Percentiles rank a stretch among this genome's conserved stretches.
Evolutionary conservation across 2,797 vertebrate species (phyloP).

Genomic region (Ficedula albicollis): DNA sequence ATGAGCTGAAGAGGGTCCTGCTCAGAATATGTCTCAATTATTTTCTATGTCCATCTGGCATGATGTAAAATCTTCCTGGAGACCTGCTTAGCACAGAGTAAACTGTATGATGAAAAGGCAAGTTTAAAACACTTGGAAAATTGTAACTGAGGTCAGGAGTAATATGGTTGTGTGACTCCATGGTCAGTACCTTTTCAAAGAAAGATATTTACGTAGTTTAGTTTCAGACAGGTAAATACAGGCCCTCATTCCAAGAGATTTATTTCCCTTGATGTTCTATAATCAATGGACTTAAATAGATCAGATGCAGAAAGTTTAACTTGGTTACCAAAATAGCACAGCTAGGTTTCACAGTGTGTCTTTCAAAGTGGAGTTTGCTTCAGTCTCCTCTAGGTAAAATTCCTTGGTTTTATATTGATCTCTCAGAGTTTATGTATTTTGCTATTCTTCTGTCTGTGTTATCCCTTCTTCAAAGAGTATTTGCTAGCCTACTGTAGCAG

Average conservation of each 20-base stretch:
- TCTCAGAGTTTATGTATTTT: background rate
- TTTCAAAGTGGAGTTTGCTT: background rate
- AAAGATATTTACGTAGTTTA: background rate
- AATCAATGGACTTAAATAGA: background rate
- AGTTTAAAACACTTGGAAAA: background rate
- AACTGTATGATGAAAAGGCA: background rate
- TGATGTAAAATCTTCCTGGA: background rate
- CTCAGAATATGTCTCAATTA: background rate
- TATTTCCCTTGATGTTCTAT: background rate
- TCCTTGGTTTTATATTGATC: background rate
- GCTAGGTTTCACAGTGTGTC: background rate
- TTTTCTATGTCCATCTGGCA: background rate
- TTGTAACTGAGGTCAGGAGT: background rate
- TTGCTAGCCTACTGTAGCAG: background rate
- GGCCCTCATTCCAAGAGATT: background rate
- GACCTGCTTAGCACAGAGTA: background rate
- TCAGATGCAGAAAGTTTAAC: background rate
- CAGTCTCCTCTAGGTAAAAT: background rate
- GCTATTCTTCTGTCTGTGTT: background rate
- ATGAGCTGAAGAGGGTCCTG: background rate
- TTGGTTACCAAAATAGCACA: background rate
- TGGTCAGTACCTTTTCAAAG: background rate
- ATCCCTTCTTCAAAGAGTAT: background rate
- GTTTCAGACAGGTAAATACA: background rate
- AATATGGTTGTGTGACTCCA: background rate